Evolutionary conservation across 2,888 invertebrate species (phyloP).

Genomic region (Hermaeophaga mercurialis): DNA sequence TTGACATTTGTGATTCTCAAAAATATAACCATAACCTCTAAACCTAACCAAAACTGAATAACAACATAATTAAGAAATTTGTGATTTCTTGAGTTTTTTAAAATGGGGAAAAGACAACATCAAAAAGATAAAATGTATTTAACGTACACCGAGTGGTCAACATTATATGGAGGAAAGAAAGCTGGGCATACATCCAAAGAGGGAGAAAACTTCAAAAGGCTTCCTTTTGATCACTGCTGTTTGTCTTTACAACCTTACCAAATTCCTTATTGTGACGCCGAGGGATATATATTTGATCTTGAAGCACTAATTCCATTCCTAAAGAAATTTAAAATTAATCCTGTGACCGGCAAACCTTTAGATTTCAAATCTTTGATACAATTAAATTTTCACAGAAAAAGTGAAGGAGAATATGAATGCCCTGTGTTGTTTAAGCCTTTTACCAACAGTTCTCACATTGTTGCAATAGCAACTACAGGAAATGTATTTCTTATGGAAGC

Average conservation of each 20-base stretch:
- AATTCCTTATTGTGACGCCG: conserved; percentile 85
- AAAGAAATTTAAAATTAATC: conserved; percentile 91
- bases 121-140: conserved; percentile 95
- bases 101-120: conserved; percentile 92
- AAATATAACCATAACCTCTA: conserved; percentile 36
- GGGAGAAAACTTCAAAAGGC: conserved; percentile 82
- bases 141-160: conserved; percentile 88
- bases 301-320: conserved; percentile 84
- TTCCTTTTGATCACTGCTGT: conserved; percentile 93
- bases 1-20: conserved; percentile 27
- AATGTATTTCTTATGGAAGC: conserved; percentile 97
- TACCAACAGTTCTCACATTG: conserved; percentile 92
- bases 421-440: conserved; percentile 93
- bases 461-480: conserved; percentile 86
- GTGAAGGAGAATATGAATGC: conserved; percentile 84
- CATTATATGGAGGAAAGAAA: conserved; percentile 87
- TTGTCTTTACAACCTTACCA: conserved; percentile 91
- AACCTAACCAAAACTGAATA: conserved; percentile 17
- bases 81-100: conserved; percentile 44
- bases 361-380: conserved; percentile 83
- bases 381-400: conserved; percentile 86
- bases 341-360: conserved; percentile 88
- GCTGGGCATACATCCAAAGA: conserved; percentile 68
- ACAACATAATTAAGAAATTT: neutral
- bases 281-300: conserved; percentile 93